Evolutionary conservation across 2,113 vertebrate species (phyloP), one percentile per base, ranked within the genome.

Genomic region (Campylomormyrus tamandua): DNA sequence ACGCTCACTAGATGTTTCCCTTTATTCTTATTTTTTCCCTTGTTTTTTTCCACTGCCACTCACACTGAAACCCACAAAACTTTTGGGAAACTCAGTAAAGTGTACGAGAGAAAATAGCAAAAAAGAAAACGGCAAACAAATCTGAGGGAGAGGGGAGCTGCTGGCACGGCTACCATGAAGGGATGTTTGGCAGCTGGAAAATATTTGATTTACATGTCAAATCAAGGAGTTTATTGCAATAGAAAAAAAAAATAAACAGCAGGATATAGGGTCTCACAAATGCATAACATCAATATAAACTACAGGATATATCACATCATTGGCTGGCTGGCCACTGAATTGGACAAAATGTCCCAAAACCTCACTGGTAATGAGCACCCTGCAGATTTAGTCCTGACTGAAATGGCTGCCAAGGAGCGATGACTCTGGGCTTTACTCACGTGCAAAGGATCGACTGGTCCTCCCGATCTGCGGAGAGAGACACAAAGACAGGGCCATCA

Each of bases 401-500:
- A 45, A 31, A 77, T 27, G 74, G 3, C 5, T 74, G 62, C 27
- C 5, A 39, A 50, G 27, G 11, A 19, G 45, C 7, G 15, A 74
- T 27, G 58, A 70, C 53, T 66, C 7, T 8, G 62, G 21, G 62
- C 58, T 31, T 52, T 93, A 98, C 98, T 99, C 93, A 99, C 98
- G 98, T 99, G 98, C 98, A 99, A 84, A 99, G 96, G 92, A 99
- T 99, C 62, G 98, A 98, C 95, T 99, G 98, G 94, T 99, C 98
- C 94, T 99, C 98, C 83, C 98, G 97, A 93, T 99, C 98, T 99
- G 96, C 88, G 92, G 93, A 48, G 92, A 90, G 48, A 92, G 87
- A 92, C 45, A 94, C 85, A 91, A 91, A 89, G 88, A 91, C 83
- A 87, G 27, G 39, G 50, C 93, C 85, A 93, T 91, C 66, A 83